A percentile compares a stretch with the other conserved stretches of the same genome.
Evolutionary conservation across 2,797 vertebrate species (phyloP).

Genomic region (Sphenodon punctatus): DNA sequence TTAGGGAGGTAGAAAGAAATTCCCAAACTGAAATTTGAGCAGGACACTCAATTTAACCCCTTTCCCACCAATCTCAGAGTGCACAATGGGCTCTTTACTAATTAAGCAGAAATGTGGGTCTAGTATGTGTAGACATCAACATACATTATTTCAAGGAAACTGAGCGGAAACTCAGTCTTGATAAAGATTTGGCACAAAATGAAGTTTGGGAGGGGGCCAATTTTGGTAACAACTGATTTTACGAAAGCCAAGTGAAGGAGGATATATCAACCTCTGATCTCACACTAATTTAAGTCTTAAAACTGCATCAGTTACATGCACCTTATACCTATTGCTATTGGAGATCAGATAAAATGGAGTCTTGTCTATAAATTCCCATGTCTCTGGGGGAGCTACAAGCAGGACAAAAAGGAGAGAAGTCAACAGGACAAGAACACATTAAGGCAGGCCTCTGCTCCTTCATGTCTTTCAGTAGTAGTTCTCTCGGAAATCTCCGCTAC

Average conservation of each 20-base stretch:
- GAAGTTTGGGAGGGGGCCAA: background rate
- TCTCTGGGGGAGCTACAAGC: background rate
- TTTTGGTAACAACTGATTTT: background rate
- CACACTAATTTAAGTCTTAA: too few relatives aligned
- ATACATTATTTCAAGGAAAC: too few relatives aligned
- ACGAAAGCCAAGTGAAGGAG: background rate
- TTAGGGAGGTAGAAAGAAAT: slow-evolving; percentile 45
- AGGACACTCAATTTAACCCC: slow-evolving; percentile 21
- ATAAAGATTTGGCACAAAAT: background rate
- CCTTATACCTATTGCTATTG: background rate
- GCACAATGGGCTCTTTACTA: background rate
- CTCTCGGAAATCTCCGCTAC: background rate
- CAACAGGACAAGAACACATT: background rate
- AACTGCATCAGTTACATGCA: background rate
- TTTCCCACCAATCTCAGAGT: too few relatives aligned
- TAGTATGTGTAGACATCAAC: slow-evolving; percentile 11
- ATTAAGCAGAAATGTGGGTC: slow-evolving; percentile 43
- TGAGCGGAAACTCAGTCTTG: background rate
- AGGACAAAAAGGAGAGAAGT: background rate
- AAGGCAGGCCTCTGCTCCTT: background rate
- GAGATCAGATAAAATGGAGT: background rate
- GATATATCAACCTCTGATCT: background rate
- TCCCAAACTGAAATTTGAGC: slow-evolving; percentile 39
- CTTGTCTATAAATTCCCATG: background rate
- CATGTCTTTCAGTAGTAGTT: background rate